Evolutionary conservation across 2,113 vertebrate species (phyloP).

Genomic region (Isurus oxyrinchus): DNA sequence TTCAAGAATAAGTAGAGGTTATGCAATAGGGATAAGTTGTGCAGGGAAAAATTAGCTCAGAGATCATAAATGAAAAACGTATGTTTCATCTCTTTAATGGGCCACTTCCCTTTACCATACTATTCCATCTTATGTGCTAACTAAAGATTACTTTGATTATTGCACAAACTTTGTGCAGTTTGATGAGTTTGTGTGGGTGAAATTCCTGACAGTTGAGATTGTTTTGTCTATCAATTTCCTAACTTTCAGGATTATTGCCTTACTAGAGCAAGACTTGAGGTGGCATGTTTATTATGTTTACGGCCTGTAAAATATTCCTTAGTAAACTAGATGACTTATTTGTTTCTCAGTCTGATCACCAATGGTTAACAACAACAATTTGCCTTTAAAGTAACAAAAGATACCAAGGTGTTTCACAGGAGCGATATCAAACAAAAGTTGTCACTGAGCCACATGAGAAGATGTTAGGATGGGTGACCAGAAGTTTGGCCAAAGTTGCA

Average conservation of each 20-base stretch:
- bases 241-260: not conserved
- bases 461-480: not conserved
- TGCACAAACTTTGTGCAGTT: not conserved
- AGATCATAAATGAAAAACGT: not conserved
- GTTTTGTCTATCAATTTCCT: not conserved
- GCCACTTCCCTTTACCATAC: not conserved
- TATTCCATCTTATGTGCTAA: not conserved
- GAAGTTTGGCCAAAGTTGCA: not conserved
- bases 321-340: not conserved
- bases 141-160: not conserved
- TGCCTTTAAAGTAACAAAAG: not conserved
- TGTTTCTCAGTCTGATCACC: not conserved
- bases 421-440: not conserved
- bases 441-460: not conserved
- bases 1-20: not conserved
- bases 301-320: not conserved
- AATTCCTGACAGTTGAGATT: not conserved
- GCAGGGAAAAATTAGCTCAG: not conserved
- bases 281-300: not conserved
- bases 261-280: not conserved
- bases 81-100: conserved; percentile 20
- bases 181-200: not conserved
- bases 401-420: not conserved
- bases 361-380: not conserved
- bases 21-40: not conserved